Evolutionary conservation across 2,797 vertebrate species (phyloP).

Genomic region (Phyllotis vaccarum): DNA sequence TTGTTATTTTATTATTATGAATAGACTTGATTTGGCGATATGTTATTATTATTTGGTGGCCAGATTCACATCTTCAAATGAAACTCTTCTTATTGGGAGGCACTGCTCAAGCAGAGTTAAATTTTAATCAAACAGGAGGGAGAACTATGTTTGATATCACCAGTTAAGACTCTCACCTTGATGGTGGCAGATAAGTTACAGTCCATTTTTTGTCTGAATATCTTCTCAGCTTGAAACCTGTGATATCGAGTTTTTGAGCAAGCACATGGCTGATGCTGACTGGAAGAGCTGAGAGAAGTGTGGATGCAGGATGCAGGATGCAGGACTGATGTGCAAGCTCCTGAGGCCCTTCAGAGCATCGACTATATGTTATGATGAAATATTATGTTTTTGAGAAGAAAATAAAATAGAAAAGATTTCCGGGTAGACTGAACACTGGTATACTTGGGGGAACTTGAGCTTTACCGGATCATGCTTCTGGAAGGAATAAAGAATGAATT

Average conservation of each 20-base stretch:
- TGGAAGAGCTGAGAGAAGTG: background rate
- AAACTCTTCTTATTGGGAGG: background rate
- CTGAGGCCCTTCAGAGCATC: accelerated
- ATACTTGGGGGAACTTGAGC: conserved; percentile 64
- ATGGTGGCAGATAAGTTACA: background rate
- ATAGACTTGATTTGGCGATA: background rate
- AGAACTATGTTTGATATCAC: background rate
- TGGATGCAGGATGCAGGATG: accelerated
- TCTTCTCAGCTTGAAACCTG: background rate
- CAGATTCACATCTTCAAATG: background rate
- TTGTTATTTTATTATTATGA: background rate
- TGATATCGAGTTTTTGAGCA: accelerated
- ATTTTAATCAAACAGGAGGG: background rate
- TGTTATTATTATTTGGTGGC: background rate
- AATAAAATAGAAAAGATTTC: conserved; percentile 48
- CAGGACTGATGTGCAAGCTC: background rate
- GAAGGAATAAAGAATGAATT: conserved; percentile 28
- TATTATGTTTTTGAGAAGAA: background rate
- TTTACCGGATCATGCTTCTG: conserved; percentile 69
- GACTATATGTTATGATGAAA: background rate
- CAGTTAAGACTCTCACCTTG: background rate
- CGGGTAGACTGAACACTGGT: conserved; percentile 64
- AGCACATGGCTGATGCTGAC: background rate
- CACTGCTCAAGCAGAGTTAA: background rate
- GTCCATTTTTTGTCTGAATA: background rate